Evolutionary conservation across 2,888 invertebrate species (phyloP), one percentile per base, ranked within the genome.

Genomic region (Ichneumon xanthorius): DNA sequence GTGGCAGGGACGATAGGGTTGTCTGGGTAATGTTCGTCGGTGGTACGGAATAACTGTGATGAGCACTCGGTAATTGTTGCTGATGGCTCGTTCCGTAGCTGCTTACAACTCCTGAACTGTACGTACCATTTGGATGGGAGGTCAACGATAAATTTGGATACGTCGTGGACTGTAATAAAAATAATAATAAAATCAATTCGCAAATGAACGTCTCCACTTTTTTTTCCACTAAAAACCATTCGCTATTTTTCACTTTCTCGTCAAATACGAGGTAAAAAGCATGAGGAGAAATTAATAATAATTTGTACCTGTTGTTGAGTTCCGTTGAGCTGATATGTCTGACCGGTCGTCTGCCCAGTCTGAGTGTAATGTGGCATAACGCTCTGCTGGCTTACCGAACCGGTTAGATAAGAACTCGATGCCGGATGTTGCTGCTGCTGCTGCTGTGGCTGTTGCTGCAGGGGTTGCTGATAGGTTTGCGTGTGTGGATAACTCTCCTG

Each of bases 401-500:
- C 86, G 72, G 91, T 89, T 83, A 93, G 88, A 89, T 93, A 94
- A 87, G 94, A 91, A 81, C 92, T 91, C 68, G 93, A 92, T 68
- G 90, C 89, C 84, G 92, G 92, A 89, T 92, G 92, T 85, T n/a
- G n/a, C n/a, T 90, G 91, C 30, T 84, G 92, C 73, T 87, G 90
- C 90, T 88, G 94, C 90, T 93, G 94, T 65, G 84, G 89, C 83
- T 89, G 91, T 87, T 90, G 91, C 77, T 92, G 92, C 85, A 94
- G 92, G 91, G 90, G 94, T 91, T 94, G 95, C 93, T 93, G 94
- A 92, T 92, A 95, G 50, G 92, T 94, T 92, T 94, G 95, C 93
- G 92, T 95, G 92, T 92, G 95, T 86, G 93, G 94, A 90, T 94
- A 94, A 92, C 94, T 93, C 90, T 94, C 95, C 93, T 94, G 94